Evolutionary conservation across 2,113 vertebrate genomes (phyloP).

Genomic region (Phycodurus eques): DNA sequence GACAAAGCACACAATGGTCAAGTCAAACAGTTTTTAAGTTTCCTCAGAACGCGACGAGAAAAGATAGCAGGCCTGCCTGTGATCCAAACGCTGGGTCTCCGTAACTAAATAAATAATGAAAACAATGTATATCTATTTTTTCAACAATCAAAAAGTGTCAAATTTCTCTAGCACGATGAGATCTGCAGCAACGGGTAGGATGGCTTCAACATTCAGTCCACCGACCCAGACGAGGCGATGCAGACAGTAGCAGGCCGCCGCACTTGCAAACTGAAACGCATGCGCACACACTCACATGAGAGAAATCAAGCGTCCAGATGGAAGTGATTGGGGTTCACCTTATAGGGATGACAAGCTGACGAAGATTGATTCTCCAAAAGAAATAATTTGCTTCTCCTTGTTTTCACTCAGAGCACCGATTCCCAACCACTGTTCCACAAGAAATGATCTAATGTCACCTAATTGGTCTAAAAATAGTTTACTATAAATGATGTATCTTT

Average conservation of each 20-base stretch:
- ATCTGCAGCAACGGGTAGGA: conserved; percentile 34
- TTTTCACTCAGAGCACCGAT: neutral
- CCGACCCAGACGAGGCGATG: conserved; percentile 8
- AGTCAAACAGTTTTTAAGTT: neutral
- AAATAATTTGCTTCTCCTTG: neutral
- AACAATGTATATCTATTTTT: conserved; percentile 10
- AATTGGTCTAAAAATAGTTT: neutral
- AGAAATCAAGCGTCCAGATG: neutral
- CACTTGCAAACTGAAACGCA: neutral
- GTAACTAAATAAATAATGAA: conserved; percentile 73
- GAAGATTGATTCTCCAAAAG: neutral
- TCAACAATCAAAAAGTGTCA: conserved; percentile 30
- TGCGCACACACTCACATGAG: neutral
- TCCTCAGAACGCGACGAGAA: conserved; percentile 16
- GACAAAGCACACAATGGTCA: conserved; percentile 42
- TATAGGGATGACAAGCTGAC: neutral
- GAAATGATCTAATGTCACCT: neutral
- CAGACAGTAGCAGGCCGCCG: neutral
- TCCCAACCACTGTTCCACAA: neutral
- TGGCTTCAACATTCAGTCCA: conserved; percentile 4
- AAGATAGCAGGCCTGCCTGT: conserved; percentile 41
- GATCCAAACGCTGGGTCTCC: conserved; percentile 32
- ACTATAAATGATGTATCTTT: neutral
- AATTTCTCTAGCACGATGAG: conserved; percentile 37
- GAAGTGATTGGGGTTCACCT: conserved; percentile 5